phyloP scores from a whole-genome alignment of 2,113 vertebrate genomes.

The Salvator merianae region DNA sequence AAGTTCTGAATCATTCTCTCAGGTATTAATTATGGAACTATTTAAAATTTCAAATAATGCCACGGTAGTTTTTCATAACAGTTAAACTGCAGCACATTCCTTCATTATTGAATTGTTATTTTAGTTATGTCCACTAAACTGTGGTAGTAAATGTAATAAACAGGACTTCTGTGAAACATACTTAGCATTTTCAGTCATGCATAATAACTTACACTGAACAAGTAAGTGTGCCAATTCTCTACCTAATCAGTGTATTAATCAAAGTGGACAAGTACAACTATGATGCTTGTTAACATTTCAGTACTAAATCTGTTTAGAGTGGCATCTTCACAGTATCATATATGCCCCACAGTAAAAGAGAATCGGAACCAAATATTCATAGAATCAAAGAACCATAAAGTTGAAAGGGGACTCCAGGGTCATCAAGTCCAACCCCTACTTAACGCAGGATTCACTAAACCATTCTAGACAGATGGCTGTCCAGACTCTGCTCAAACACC shows the following conservation, averaged over 20 bases:
- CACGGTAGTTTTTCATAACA: not conserved
- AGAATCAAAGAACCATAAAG: too few relatives aligned
- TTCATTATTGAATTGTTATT: not conserved
- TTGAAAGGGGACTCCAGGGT: too few relatives aligned
- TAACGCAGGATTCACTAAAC: too few relatives aligned
- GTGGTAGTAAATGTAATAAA: not conserved
- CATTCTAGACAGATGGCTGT: too few relatives aligned
- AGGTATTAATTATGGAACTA: not conserved
- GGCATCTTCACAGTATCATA: not conserved
- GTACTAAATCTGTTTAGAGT: not conserved
- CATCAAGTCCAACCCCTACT: too few relatives aligned
- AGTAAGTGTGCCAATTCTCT: not conserved
- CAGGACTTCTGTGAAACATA: not conserved
- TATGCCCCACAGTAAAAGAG: too few relatives aligned
- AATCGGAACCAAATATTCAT: too few relatives aligned
- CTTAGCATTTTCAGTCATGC: not conserved
- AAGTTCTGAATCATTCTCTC: not conserved
- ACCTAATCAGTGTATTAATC: not conserved
- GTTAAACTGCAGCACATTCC: not conserved
- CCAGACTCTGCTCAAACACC: too few relatives aligned
- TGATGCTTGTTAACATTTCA: not conserved
- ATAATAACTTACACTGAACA: not conserved
- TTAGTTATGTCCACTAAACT: not conserved
- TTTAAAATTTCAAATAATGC: not conserved
- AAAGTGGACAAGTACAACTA: not conserved